Conservation (phyloP, 2,888 invertebrate species). For the Stenchaetothrips biformis region DNA sequence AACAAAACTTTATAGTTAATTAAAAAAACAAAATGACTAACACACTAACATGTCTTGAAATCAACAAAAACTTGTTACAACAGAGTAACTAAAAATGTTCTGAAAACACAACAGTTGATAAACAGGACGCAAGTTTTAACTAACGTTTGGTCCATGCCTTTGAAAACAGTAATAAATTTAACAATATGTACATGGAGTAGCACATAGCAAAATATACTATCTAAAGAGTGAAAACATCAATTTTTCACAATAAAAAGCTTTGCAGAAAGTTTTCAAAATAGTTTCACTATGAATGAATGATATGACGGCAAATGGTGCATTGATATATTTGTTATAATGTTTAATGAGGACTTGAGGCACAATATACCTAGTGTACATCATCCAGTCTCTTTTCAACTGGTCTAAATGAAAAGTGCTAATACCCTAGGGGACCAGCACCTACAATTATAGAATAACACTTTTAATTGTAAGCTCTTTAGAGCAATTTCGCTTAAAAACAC, state of each 20-base stretch:
- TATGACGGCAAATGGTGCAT: too few relatives aligned
- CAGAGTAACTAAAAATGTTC: neutral
- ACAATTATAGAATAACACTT: neutral
- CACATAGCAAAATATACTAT: slow-evolving; percentile 2
- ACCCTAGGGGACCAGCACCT: neutral
- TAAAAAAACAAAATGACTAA: neutral
- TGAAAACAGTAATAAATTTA: neutral
- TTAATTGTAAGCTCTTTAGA: neutral
- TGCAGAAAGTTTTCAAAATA: too few relatives aligned
- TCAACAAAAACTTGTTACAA: neutral
- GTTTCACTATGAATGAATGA: too few relatives aligned
- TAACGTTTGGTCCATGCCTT: neutral
- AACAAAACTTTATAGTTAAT: neutral
- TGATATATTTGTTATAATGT: too few relatives aligned
- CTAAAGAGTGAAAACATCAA: neutral
- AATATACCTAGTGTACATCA: too few relatives aligned
- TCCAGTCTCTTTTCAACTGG: too few relatives aligned
- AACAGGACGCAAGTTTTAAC: neutral
- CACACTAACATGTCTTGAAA: neutral
- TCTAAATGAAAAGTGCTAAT: too few relatives aligned
- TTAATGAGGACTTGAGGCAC: too few relatives aligned
- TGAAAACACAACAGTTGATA: slow-evolving; percentile 6
- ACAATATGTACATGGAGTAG: neutral
- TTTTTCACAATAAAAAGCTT: too few relatives aligned
- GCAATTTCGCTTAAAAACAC: neutral